Evolutionary conservation across 2,113 vertebrate species (phyloP).

Genomic region (Edolisoma coerulescens): DNA sequence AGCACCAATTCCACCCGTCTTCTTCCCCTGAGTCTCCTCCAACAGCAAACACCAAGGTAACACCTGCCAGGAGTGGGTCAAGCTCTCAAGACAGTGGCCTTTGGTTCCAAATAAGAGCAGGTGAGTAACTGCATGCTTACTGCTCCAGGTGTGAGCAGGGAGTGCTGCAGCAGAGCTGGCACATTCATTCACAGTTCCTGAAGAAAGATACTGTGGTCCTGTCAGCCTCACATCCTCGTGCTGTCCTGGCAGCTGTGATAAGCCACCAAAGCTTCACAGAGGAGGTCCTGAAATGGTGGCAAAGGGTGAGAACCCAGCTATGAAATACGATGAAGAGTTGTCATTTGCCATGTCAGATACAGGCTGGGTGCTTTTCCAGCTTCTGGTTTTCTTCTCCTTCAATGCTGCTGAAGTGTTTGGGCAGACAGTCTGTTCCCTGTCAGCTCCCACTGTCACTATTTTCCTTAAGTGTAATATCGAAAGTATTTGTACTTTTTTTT

Average conservation of each 20-base stretch:
- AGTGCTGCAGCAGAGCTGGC: neutral
- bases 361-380: neutral
- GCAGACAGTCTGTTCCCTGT: neutral
- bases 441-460: neutral
- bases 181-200: neutral
- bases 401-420: neutral
- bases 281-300: neutral
- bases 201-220: neutral
- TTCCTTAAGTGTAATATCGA: neutral
- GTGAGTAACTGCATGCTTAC: accelerated
- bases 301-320: neutral
- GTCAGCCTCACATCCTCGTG: accelerated
- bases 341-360: neutral
- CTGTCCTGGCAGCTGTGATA: neutral
- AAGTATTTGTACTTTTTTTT: neutral
- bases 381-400: neutral
- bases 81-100: neutral
- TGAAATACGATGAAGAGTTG: accelerated
- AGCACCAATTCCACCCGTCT: neutral
- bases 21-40: neutral
- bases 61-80: neutral
- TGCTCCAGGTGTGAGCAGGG: accelerated
- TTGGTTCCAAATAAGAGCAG: neutral
- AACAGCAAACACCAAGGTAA: neutral
- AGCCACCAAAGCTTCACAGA: neutral